Evolutionary conservation across 2,888 invertebrate species (phyloP), one percentile per base, ranked within the genome.

Genomic region (Microplitis deprimator): DNA sequence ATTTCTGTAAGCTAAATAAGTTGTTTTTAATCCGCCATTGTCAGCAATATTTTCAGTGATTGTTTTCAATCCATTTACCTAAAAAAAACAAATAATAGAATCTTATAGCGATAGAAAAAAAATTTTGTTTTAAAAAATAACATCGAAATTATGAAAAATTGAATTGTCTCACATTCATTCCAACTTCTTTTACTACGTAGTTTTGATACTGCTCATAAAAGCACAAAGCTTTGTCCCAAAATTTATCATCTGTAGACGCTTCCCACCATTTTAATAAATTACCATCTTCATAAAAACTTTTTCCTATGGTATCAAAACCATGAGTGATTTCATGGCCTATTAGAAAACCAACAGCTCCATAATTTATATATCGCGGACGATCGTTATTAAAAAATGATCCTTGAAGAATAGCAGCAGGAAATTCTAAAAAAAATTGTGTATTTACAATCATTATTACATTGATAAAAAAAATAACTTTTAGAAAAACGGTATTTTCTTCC

Each of bases 31-130:
- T 0, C 97, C 98, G 1, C 97, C 97, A 87, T 97, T 98, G 88
- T 98, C 98, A 0, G 98, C 98, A 77, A 98, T 98, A 88, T 98
- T 98, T 89, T 98, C 98, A 10, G 97, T 97, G 90, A 97, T 96
- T 0, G 97, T 97, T 86, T 96, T 96, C 77, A 96, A 94, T 73
- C 98, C 72, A 6, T 72, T 72, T 20, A 72, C 8, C 72, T 72
- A 74, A 40, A 16, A 0, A 20, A 64, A 77, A 8, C 2, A 41
- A 41, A 41, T 39, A 16, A 39, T 40, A 5, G 13, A 4, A 8
- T n/a, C 0, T 20, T 20, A 20, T 16, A 1, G 5, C 20, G 13
- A 7, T 8, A 62, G 17, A 1, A 17, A 17, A 17, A 3, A 5
- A 73, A 17, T 10, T 2, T 16, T 10, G 3, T 17, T 17, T 13